Base-by-base conservation (phyloP, 2,888 invertebrate species). In the Platycheirus rosarum region DNA sequence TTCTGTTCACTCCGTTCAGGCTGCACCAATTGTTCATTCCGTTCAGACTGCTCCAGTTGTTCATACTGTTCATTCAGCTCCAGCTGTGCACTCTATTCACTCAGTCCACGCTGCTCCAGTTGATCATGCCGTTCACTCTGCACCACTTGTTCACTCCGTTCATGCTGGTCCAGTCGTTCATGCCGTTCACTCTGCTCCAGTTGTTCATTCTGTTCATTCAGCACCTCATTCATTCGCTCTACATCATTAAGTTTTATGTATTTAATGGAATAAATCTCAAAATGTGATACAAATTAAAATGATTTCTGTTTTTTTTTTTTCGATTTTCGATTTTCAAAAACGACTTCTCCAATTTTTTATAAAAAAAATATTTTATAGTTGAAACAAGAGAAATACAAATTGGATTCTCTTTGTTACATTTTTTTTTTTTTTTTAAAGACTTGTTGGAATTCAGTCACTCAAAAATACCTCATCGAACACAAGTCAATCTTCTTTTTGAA, bases 21-120 rank as follows among this genome's bases (percentile, higher is more conserved):
- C 70, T 9, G 69, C 69, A 13, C 35, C 85, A 40, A 74, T 85
- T 51, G 84, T 86, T 5, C 86, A 86, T 32, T 57, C 76, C 1
- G 75, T 76, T 0, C 65, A 86, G 42, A 51, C 85, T 2, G 84
- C 84, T 14, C 86, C 85, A 23, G 63, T 78, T 26, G 79, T 85
- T 2, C 86, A 85, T 18, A 23, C 53, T 35, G 46, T 63, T 4
- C 86, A 86, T 46, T 57, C 85, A 1, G 84, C 84, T 26, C 86
- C 85, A 20, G 53, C 80, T 14, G 53, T 60, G 20, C 84, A 14
- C 48, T 48, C 48, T 0, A 74, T 85, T 0, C 60, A 69, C 18
- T 8, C 9, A 26, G 23, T n/a, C n/a, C n/a, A n/a, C 51, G 44
- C 9, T 42, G 23, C 40, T 37, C 48, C 62, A 62, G 46, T n/a